A percentile compares a stretch with the other conserved stretches of the same genome.
Conservation (phyloP, 2,797 vertebrate genomes). For the Pantherophis alleghaniensis region DNA sequence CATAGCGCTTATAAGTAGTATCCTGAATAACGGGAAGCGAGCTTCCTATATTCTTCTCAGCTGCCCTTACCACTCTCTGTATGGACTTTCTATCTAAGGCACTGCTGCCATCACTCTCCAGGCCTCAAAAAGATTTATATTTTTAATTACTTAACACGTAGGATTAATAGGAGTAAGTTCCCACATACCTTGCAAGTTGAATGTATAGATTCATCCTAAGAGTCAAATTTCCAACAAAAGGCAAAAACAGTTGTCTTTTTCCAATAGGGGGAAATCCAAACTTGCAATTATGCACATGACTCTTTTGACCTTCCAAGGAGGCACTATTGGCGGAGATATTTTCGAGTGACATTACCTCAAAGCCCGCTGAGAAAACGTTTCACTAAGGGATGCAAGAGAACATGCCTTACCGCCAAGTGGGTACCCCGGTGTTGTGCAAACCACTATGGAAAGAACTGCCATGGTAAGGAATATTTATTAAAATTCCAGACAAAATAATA, state of each 20-base stretch:
- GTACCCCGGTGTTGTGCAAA: conserved; percentile 84
- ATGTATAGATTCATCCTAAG: not conserved
- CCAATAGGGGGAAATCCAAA: conserved; percentile 50
- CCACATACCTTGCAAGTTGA: not conserved
- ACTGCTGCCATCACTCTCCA: no score
- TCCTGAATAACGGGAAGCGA: not conserved
- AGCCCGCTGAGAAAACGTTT: conserved; percentile 6
- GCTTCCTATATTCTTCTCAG: not conserved
- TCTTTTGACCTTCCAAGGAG: not conserved
- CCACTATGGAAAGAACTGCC: conserved; percentile 86
- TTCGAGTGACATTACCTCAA: fast-evolving
- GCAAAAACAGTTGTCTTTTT: not conserved
- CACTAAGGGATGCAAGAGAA: conserved; percentile 74
- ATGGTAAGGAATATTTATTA: conserved; percentile 71
- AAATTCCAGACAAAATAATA: no score
- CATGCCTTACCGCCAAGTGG: conserved; percentile 77
- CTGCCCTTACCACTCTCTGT: not conserved
- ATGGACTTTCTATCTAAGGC: not conserved
- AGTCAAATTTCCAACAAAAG: not conserved
- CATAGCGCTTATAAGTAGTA: not conserved
- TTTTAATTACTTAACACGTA: not conserved
- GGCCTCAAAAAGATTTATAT: not conserved
- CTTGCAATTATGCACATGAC: conserved; percentile 47
- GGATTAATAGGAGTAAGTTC: not conserved
- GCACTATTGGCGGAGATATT: fast-evolving